phyloP scores from a whole-genome alignment of 2,797 vertebrate species.

The Aeoliscus strigatus region DNA sequence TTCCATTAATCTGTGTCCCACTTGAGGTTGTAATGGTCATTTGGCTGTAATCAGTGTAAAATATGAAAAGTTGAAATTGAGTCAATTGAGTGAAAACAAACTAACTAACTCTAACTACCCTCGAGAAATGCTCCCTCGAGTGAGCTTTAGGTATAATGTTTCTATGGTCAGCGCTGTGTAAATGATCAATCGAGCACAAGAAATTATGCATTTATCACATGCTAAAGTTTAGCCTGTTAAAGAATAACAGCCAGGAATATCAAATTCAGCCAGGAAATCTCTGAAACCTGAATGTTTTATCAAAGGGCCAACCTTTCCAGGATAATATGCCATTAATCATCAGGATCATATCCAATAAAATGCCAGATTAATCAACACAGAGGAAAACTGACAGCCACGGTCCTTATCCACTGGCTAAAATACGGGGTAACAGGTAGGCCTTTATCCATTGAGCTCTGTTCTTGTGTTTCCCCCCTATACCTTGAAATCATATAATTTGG shows the following conservation, averaged over 20 bases:
- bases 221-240: slow-evolving; percentile 21
- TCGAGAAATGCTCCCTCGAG: background rate
- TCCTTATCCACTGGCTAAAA: slow-evolving; percentile 59
- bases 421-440: slow-evolving; percentile 62
- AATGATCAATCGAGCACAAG: slow-evolving; percentile 13
- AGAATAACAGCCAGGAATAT: slow-evolving; percentile 39
- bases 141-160: background rate
- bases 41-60: slow-evolving; percentile 4
- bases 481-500: slow-evolving; percentile 67
- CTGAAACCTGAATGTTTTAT: slow-evolving; percentile 54
- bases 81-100: background rate
- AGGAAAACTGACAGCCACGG: slow-evolving; percentile 54
- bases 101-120: background rate
- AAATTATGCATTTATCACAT: slow-evolving; percentile 15
- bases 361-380: slow-evolving; percentile 60
- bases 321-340: slow-evolving; percentile 67
- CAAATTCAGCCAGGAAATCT: slow-evolving; percentile 48
- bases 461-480: slow-evolving; percentile 63
- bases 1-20: background rate
- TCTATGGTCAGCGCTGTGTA: background rate
- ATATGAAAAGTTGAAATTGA: background rate
- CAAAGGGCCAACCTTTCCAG: slow-evolving; percentile 34
- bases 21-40: background rate
- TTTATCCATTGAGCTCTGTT: slow-evolving; percentile 71
- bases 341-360: slow-evolving; percentile 68